Evolutionary conservation across 2,797 vertebrate genomes (phyloP), one percentile per base, ranked within the genome.

Genomic region (Rhinella marina): DNA sequence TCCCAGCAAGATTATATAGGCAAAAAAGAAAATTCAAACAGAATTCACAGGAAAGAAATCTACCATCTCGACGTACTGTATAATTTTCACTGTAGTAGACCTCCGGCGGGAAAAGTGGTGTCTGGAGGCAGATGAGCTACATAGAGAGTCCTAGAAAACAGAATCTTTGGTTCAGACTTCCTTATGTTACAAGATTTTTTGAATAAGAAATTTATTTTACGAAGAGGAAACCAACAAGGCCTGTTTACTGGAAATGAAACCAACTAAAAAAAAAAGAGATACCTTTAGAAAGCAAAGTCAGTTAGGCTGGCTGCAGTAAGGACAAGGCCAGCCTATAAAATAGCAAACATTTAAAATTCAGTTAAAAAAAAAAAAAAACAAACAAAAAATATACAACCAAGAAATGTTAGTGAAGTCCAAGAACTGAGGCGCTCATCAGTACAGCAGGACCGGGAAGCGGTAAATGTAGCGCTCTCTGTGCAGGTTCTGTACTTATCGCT

Each of bases 231-330:
- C 77, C 77, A 86, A 81, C 61, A 86, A 81, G 64, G 79, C 29
- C 76, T 86, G 62, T 80, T 86, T 86, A 86, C 85, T 86, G 77
- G 77, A 81, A 86, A 86, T 86, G 62, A 86, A 86, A 86, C 85
- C 85, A 61, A 86, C 77, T 86, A 62, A 80, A 86, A 78, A 32
- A n/a, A n/a, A 64, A 25, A 80, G 85, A 68, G 68, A 86, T 80
- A 80, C 85, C 62, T 86, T 78, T 56, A 86, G 41, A 56, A n/a
- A 85, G 82, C 29, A 56, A 41, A 79, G 41, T 64, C 59, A 17
- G 61, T 54, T 68, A 59, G 57, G 64, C 62, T 56, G 77, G 85
- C 61, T 77, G 57, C 41, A 64, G 84, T 1, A 72, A 72, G 64
- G 64, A 57, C 81, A 83, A 17, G 54, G 52, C 17, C 12, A 17